Evolutionary conservation across 2,113 vertebrate species (phyloP), one percentile per base, ranked within the genome.

Genomic region (Lethenteron reissneri): DNA sequence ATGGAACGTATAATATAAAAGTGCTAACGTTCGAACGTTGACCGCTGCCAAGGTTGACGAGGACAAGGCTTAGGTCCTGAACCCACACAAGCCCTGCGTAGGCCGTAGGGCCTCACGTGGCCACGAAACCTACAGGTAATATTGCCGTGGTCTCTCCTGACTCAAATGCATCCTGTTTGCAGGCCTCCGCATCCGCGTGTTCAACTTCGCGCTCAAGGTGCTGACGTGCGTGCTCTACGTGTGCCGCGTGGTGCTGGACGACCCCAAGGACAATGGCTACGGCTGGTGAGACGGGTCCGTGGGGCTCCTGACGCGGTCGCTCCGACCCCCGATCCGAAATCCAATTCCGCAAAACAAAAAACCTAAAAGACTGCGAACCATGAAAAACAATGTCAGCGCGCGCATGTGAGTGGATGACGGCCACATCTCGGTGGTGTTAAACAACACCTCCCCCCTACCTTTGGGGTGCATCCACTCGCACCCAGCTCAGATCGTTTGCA

Each of bases 191-290:
- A 84, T 87, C 73, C 81, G 85, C 76, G 83, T 87, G 79, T 87
- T 87, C 77, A 86, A 86, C 78, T 86, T 86, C 77, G 77, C 83
- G 59, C 79, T 87, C 25, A 86, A 87, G 79, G 80, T 87, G 75
- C 79, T 87, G 71, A 87, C 84, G 80, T 86, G 85, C 76, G 80
- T 86, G 74, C 84, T 87, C 57, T 87, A 86, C 77, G 86, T 87
- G n/a, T 76, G 85, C 74, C 77, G 85, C 76, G 85, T 87, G 64
- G 77, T 87, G 17, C 76, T 87, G 75, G 85, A 86, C 72, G 82
- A 86, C 76, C 85, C 84, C 0, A 80, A 78, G 70, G 81, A 82
- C 69, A 76, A 77, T 58, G 78, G 75, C 72, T 81, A 79, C 17
- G 79, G 81, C 71, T 86, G 85, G 85, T 85, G 80, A 85, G 83